A percentile compares a stretch with the other conserved stretches of the same genome.
These are phyloP conservation scores for Myotis planiceps DNA, from an alignment of 2,797 vertebrate species.

Conservation along the genomic window DNA sequence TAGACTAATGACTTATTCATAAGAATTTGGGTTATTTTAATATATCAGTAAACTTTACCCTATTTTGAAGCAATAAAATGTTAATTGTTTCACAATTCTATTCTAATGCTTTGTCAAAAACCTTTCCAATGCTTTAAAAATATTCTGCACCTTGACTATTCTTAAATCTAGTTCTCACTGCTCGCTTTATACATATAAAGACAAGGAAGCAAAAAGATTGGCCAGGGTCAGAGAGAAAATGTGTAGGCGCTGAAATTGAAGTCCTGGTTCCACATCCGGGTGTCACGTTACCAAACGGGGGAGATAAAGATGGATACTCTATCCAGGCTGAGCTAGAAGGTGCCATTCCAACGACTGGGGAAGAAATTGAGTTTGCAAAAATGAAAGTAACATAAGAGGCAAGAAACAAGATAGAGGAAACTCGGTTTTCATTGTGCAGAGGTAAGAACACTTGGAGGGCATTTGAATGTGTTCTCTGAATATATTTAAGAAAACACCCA, in stretches of 20 bases:
- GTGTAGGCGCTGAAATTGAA: conserved; percentile 58
- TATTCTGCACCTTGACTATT: neutral
- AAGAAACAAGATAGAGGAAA: conserved; percentile 72
- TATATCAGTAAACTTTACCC: neutral
- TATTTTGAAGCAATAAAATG: conserved; percentile 16
- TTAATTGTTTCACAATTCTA: neutral
- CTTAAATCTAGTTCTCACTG: neutral
- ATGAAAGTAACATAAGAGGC: conserved; percentile 74
- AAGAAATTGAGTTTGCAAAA: conserved; percentile 78
- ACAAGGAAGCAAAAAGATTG: neutral
- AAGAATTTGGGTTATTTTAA: neutral
- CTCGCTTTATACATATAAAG: neutral
- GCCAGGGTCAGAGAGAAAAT: conserved; percentile 51
- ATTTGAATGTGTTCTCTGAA: neutral
- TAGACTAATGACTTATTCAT: neutral
- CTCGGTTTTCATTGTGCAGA: conserved; percentile 60
- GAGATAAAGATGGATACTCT: conserved; percentile 69
- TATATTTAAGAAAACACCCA: conserved; percentile 1
- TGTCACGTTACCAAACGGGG: conserved; percentile 62
- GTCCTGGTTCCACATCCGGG: conserved; percentile 43
- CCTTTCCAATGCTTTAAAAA: neutral
- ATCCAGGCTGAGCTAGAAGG: conserved; percentile 51
- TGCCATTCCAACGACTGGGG: conserved; percentile 61
- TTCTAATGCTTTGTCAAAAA: neutral
- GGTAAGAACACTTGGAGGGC: conserved; percentile 54